Evolutionary conservation across 2,113 vertebrate species (phyloP), one percentile per base, ranked within the genome.

Genomic region (Lonchura striata): DNA sequence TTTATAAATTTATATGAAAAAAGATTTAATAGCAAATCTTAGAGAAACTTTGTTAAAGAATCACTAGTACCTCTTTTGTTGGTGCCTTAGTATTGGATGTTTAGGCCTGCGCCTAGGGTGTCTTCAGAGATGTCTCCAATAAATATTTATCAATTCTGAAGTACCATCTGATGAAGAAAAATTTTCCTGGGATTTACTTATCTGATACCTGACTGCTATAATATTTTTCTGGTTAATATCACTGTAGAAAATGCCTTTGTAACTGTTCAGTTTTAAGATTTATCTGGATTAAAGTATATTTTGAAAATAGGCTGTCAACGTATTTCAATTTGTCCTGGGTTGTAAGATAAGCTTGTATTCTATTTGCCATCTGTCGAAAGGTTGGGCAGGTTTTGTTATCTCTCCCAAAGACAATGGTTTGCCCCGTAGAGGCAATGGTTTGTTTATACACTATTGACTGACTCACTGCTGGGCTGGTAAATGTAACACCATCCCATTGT

Each of bases 61-160:
- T 47, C 24, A 47, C 11, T 23, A 52, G 9, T 33, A 16, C 10
- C 9, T 72, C 9, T 82, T 15, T 31, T 11, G 2, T 59, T 76
- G 10, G 2, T 4, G 64, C 33, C 11, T 54, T 5, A 3, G 7
- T 59, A 41, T 2, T 68, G 20, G 12, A 4, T 25, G 3, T 54
- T 68, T 42, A 72, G 10, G 10, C 19, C 46, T 82, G 20, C 19
- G 60, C 3, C 12, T 80, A 82, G 28, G 7, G n/a, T 66, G 25
- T 2, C 20, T 79, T 75, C 57, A 68, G 57, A 81, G 20, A 17
- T 6, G 1, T 33, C 30, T 35, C 22, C 7, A 85, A 33, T 14
- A 84, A 89, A 77, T 31, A 1, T 9, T 49, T 41, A 14, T 42
- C 4, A 28, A 2, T 80, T 81, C 21, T n/a, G 30, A 78, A 70